phyloP scores from a whole-genome alignment of 1,140 invertebrate genomes.

The Bombus confusus region DNA sequence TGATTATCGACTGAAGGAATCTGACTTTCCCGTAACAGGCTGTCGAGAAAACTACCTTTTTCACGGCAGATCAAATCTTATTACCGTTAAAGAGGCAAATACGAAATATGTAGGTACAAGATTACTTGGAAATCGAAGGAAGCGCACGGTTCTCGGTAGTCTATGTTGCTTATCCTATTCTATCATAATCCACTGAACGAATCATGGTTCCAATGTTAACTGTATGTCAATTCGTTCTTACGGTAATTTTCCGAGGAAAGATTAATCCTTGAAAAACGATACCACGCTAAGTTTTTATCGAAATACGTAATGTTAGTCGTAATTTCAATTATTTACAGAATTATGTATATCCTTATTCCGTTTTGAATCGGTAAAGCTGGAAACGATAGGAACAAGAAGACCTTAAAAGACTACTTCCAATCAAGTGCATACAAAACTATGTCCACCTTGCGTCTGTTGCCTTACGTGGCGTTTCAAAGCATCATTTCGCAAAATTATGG shows the following conservation, averaged over 20 bases:
- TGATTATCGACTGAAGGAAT: constrained; percentile 21
- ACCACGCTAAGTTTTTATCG: too few relatives aligned
- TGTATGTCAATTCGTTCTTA: too few relatives aligned
- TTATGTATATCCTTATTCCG: too few relatives aligned
- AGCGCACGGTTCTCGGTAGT: too few relatives aligned
- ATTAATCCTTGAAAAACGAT: too few relatives aligned
- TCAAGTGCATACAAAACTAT: background rate
- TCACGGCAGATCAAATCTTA: background rate
- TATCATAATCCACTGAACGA: too few relatives aligned
- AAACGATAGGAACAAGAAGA: background rate
- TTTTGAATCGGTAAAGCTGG: background rate
- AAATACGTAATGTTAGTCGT: too few relatives aligned
- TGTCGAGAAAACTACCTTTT: background rate
- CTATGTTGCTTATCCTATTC: too few relatives aligned
- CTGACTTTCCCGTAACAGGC: constrained; percentile 13
- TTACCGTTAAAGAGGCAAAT: background rate
- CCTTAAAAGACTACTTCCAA: too few relatives aligned
- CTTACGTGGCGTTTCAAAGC: background rate
- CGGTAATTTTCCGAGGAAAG: too few relatives aligned
- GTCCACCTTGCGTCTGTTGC: background rate
- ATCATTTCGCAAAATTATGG: background rate
- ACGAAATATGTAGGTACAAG: background rate
- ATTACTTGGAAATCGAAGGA: background rate
- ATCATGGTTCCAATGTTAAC: background rate
- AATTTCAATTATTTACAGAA: too few relatives aligned